phyloP scores from a whole-genome alignment of 1,140 invertebrate species.

The Dolichoris vasculosae region DNA sequence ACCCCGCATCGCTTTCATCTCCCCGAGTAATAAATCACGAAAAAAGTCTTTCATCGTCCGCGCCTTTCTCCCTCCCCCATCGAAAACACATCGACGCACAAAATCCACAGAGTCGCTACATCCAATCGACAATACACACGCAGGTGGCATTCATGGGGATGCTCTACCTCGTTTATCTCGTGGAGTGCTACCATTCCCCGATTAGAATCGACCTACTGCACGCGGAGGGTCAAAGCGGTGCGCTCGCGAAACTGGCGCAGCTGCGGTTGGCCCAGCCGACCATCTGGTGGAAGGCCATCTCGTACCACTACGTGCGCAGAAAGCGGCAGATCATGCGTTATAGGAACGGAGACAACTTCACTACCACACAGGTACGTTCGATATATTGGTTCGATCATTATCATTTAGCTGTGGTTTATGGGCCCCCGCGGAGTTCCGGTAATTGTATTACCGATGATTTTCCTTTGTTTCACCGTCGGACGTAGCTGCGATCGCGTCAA shows the following conservation, averaged over 20 bases:
- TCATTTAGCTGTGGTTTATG: not conserved
- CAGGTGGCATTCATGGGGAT: slow-evolving; percentile 85
- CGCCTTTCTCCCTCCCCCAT: not conserved
- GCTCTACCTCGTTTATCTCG: slow-evolving; percentile 88
- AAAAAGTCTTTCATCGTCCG: not conserved
- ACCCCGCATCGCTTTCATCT: too few relatives aligned
- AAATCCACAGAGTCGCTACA: not conserved
- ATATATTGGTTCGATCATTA: not conserved
- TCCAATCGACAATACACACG: not conserved
- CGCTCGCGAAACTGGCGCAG: slow-evolving; percentile 81
- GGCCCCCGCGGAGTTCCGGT: not conserved
- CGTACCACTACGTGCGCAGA: slow-evolving; percentile 88
- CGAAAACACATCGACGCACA: not conserved
- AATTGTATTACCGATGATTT: not conserved
- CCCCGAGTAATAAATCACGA: too few relatives aligned
- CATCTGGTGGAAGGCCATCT: slow-evolving; percentile 93
- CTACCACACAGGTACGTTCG: slow-evolving; percentile 82
- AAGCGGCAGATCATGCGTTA: slow-evolving; percentile 86
- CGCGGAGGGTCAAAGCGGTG: slow-evolving; percentile 79
- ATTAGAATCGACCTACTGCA: slow-evolving; percentile 80
- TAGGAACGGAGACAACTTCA: slow-evolving; percentile 88
- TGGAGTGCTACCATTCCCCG: slow-evolving; percentile 89
- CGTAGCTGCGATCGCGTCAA: too few relatives aligned
- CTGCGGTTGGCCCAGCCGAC: slow-evolving; percentile 84
- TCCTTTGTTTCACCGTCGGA: not conserved